A percentile compares a stretch with the other conserved stretches of the same genome.
phyloP scores from a whole-genome alignment of 2,888 invertebrate species.

The Heliconius hortense region DNA sequence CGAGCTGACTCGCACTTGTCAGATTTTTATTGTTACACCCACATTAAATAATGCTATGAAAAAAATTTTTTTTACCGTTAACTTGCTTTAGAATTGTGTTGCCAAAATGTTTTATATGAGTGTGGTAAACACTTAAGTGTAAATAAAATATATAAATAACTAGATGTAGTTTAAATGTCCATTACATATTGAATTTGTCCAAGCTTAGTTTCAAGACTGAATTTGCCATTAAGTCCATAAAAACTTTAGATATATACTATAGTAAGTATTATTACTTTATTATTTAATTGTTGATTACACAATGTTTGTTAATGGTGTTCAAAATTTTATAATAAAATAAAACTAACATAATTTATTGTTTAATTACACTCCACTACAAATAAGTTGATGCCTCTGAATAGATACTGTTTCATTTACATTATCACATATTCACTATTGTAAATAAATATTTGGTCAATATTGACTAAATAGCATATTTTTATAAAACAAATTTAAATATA shows the following conservation, averaged over 20 bases:
- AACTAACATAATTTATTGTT: neutral
- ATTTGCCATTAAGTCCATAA: neutral
- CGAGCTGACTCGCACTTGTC: too few relatives aligned
- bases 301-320: slow-evolving; percentile 10
- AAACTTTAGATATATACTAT: neutral
- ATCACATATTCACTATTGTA: too few relatives aligned
- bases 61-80: neutral
- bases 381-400: neutral
- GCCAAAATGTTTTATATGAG: neutral
- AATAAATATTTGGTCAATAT: too few relatives aligned
- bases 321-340: slow-evolving; percentile 14
- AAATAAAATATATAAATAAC: neutral
- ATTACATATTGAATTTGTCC: neutral
- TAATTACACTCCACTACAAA: neutral
- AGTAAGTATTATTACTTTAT: neutral
- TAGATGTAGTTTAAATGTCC: neutral
- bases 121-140: neutral
- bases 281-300: neutral
- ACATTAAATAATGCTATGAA: neutral
- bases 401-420: neutral
- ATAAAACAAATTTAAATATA: too few relatives aligned
- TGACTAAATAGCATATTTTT: too few relatives aligned
- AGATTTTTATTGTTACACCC: neutral
- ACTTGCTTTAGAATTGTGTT: neutral
- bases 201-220: slow-evolving; percentile 8